Percentiles rank a stretch among this genome's conserved stretches.
phyloP scores from a whole-genome alignment of 1,140 invertebrate genomes.

The Scaptomyza pallida region DNA sequence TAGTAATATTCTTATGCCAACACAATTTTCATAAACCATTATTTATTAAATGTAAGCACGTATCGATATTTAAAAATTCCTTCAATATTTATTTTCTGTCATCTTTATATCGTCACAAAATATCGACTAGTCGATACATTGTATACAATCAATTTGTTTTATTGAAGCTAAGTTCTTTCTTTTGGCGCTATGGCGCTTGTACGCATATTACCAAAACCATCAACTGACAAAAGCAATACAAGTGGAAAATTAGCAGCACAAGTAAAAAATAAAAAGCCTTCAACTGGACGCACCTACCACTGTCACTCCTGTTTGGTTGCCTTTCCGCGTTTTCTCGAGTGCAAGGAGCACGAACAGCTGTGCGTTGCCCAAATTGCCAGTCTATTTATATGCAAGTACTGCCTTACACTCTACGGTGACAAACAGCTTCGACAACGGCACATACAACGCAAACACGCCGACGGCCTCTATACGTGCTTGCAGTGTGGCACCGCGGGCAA shows the following conservation, averaged over 20 bases:
- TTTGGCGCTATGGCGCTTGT: slow-evolving; percentile 18
- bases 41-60: too few species aligned
- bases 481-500: slow-evolving; percentile 59
- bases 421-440: slow-evolving; percentile 47
- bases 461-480: slow-evolving; percentile 54
- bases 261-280: background rate
- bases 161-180: background rate
- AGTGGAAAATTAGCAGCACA: too few species aligned
- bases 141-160: background rate
- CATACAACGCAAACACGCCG: slow-evolving; percentile 51
- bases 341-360: slow-evolving; percentile 56
- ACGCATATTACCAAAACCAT: slow-evolving; percentile 23
- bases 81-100: too few species aligned
- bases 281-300: slow-evolving; percentile 33
- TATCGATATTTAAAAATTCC: too few species aligned
- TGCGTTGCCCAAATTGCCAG: slow-evolving; percentile 41
- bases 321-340: slow-evolving; percentile 38
- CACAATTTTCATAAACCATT: too few species aligned
- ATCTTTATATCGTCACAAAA: background rate
- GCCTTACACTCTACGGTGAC: slow-evolving; percentile 60
- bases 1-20: too few species aligned
- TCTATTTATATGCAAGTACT: slow-evolving; percentile 57
- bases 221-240: background rate
- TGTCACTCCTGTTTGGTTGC: slow-evolving; percentile 47
- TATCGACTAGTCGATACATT: background rate